Evolutionary conservation across 2,888 invertebrate species (phyloP).

Genomic region (Exocentrus adspersus): DNA sequence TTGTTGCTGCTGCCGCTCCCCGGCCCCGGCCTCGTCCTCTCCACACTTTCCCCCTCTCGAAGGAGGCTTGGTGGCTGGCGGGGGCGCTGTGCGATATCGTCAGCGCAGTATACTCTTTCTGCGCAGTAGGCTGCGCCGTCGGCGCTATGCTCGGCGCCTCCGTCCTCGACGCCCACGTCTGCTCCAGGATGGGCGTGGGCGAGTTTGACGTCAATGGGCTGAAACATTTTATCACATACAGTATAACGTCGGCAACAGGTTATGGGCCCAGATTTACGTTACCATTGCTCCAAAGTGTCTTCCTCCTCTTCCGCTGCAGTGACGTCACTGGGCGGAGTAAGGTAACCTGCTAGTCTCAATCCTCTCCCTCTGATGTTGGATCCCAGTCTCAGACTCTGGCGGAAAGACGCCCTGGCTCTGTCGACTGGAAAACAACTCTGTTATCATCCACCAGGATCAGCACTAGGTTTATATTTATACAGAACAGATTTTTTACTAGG

Average conservation of each 20-base stretch:
- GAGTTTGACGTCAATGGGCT: constrained; percentile 68
- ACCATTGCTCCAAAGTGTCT: constrained; percentile 64
- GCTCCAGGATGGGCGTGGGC: constrained; percentile 65
- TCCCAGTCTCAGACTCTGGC: constrained; percentile 68
- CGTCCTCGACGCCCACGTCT: constrained; percentile 63
- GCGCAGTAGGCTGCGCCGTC: constrained; percentile 42
- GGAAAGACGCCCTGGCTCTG: constrained; percentile 73
- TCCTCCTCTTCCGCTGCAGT: constrained; percentile 72
- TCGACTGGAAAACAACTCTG: constrained; percentile 64
- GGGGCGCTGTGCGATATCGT: constrained; percentile 63
- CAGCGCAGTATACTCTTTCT: constrained; percentile 58
- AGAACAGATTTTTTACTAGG: no score
- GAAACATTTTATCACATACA: no score
- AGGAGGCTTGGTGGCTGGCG: constrained; percentile 62
- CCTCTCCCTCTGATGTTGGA: constrained; percentile 66
- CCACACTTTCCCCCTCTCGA: constrained; percentile 62
- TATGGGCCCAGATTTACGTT: constrained; percentile 37
- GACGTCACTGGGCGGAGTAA: constrained; percentile 71
- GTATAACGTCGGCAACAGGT: no score
- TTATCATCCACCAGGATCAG: background rate
- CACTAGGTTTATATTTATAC: no score
- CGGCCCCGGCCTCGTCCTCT: constrained; percentile 50
- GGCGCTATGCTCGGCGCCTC: constrained; percentile 54
- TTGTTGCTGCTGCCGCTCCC: constrained; percentile 44
- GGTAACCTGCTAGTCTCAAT: constrained; percentile 67